Evolutionary conservation across 2,888 invertebrate genomes (phyloP).

Genomic region (Nebria salina): DNA sequence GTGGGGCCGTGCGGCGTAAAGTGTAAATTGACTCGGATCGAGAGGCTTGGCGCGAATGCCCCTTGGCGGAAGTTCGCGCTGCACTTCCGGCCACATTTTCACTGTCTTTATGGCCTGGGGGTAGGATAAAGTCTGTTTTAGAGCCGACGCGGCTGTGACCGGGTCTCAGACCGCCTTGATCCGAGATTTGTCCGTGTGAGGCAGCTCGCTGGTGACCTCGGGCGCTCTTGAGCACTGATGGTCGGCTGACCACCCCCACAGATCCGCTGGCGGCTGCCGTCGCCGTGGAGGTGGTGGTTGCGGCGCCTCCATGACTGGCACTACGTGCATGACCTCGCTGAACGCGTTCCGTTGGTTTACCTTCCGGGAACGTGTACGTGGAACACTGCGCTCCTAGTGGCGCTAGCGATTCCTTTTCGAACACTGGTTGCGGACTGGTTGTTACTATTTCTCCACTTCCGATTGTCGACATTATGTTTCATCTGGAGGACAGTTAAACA

Average conservation of each 20-base stretch:
- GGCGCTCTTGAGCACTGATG: constrained; percentile 77
- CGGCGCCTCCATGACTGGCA: constrained; percentile 84
- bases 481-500: constrained; percentile 63
- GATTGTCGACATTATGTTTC: constrained; percentile 75
- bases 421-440: constrained; percentile 66
- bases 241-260: constrained; percentile 64
- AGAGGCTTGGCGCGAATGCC: constrained; percentile 88
- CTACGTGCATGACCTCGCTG: constrained; percentile 77
- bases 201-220: constrained; percentile 83
- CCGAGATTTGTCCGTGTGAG: constrained; percentile 87
- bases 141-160: constrained; percentile 86
- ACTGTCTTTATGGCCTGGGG: constrained; percentile 83
- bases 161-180: constrained; percentile 63
- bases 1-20: constrained; percentile 76
- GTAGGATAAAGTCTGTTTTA: constrained; percentile 88
- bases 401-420: constrained; percentile 59
- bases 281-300: constrained; percentile 63
- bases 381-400: constrained; percentile 55
- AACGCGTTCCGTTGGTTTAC: constrained; percentile 51
- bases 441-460: constrained; percentile 70
- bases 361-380: constrained; percentile 61
- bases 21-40: constrained; percentile 92
- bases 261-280: constrained; percentile 60
- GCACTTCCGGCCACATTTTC: constrained; percentile 53
- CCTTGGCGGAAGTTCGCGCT: constrained; percentile 66